Conservation (phyloP, 2,797 vertebrate species). For the Luscinia megarhynchos region DNA sequence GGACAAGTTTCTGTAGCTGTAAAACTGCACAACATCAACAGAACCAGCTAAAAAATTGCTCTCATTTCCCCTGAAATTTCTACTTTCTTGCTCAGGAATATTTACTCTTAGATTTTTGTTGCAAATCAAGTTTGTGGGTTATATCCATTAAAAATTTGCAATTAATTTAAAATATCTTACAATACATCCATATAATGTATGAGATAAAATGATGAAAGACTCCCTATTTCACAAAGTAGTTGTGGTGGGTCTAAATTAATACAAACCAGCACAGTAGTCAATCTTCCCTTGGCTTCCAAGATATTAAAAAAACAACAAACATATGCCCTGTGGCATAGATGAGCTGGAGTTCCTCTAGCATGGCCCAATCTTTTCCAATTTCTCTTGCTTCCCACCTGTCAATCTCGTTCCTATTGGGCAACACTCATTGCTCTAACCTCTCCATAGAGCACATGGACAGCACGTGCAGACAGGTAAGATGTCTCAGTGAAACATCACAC, state of each 20-base stretch:
- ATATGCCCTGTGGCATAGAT: not conserved
- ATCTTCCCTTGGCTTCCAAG: not conserved
- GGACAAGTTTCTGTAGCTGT: not conserved
- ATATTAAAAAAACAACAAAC: not conserved
- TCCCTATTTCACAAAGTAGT: not conserved
- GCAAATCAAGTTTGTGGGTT: not conserved
- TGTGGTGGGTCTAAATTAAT: too few species aligned
- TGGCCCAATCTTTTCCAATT: not conserved
- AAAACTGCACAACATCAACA: not conserved
- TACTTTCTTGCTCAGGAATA: not conserved
- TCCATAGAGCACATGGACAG: not conserved
- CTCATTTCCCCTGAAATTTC: not conserved
- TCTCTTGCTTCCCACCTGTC: not conserved
- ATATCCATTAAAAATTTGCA: not conserved
- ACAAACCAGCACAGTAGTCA: too few species aligned
- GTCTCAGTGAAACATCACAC: not conserved
- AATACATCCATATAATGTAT: not conserved
- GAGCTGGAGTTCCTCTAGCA: not conserved
- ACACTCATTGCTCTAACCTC: not conserved
- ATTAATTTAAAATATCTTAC: not conserved
- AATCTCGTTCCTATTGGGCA: rapidly evolving
- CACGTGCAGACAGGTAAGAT: rapidly evolving
- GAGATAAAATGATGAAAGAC: not conserved
- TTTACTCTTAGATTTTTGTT: not conserved
- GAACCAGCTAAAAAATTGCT: not conserved